Evolutionary conservation across 2,888 invertebrate genomes (phyloP).

Genomic region (Temnothorax ravouxi): DNA sequence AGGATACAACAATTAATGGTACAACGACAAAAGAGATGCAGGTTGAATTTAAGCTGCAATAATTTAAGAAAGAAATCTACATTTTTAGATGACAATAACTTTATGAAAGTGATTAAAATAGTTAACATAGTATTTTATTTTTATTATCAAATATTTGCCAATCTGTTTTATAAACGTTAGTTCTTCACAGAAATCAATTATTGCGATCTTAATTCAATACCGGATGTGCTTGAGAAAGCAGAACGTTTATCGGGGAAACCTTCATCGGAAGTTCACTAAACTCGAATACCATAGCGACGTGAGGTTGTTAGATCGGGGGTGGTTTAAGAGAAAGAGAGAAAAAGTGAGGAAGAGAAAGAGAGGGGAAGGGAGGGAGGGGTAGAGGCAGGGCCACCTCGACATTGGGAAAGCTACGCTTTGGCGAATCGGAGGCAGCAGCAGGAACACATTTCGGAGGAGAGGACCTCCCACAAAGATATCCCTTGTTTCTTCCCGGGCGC

Average conservation of each 20-base stretch:
- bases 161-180: neutral
- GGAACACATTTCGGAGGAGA: constrained; percentile 34
- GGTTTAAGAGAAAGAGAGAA: neutral
- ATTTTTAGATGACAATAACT: too few species aligned
- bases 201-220: constrained; percentile 29
- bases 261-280: constrained; percentile 66
- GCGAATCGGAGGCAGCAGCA: constrained; percentile 48
- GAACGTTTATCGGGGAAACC: constrained; percentile 46
- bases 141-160: neutral
- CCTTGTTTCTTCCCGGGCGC: constrained; percentile 73
- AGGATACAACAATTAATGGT: neutral
- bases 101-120: neutral
- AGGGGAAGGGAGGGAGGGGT: constrained; percentile 1
- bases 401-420: constrained; percentile 61
- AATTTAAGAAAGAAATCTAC: neutral
- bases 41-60: neutral
- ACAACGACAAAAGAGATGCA: neutral
- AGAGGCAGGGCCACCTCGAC: constrained; percentile 47
- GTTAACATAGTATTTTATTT: neutral
- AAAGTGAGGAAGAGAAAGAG: neutral
- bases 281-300: constrained; percentile 58
- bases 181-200: constrained; percentile 8
- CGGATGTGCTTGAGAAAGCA: constrained; percentile 4
- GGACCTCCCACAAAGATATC: constrained; percentile 63
- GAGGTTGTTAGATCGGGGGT: neutral